A percentile compares a stretch with the other conserved stretches of the same genome.
Evolutionary conservation across 1,140 invertebrate genomes (phyloP).

Genomic region (Schmidtea mediterranea): DNA sequence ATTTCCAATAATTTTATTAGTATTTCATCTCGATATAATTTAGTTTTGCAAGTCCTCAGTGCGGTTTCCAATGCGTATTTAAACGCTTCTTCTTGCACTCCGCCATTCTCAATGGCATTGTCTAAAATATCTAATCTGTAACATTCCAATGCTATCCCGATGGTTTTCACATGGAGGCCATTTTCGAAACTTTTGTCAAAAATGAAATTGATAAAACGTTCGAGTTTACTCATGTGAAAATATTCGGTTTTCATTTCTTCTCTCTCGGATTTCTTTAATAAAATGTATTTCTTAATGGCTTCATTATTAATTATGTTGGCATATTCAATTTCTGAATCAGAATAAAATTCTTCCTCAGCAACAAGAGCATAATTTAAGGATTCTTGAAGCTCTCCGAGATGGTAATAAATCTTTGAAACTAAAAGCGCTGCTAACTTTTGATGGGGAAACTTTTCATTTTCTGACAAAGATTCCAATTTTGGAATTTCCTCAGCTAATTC

Average conservation of each 20-base stretch:
- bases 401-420: constrained; percentile 81
- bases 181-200: constrained; percentile 77
- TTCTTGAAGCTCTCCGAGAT: constrained; percentile 79
- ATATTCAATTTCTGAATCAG: constrained; percentile 68
- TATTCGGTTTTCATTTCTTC: no score
- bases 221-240: constrained; percentile 35
- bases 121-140: constrained; percentile 81
- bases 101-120: constrained; percentile 36
- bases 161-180: constrained; percentile 50
- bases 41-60: constrained; percentile 74
- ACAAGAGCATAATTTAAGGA: constrained; percentile 71
- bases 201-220: constrained; percentile 81
- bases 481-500: constrained; percentile 4
- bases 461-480: neutral
- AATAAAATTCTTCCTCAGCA: constrained; percentile 69
- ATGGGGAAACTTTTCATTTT: constrained; percentile 36
- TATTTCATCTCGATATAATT: constrained; percentile 62
- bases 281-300: constrained; percentile 11
- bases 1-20: constrained; percentile 58
- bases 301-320: constrained; percentile 70
- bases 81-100: constrained; percentile 39
- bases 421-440: constrained; percentile 74
- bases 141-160: constrained; percentile 76
- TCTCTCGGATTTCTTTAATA: neutral
- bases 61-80: constrained; percentile 75